Percentiles rank a stretch among this genome's conserved stretches.
Conservation (phyloP, 1,140 invertebrate genomes). For the Sminthurides bifidus region DNA sequence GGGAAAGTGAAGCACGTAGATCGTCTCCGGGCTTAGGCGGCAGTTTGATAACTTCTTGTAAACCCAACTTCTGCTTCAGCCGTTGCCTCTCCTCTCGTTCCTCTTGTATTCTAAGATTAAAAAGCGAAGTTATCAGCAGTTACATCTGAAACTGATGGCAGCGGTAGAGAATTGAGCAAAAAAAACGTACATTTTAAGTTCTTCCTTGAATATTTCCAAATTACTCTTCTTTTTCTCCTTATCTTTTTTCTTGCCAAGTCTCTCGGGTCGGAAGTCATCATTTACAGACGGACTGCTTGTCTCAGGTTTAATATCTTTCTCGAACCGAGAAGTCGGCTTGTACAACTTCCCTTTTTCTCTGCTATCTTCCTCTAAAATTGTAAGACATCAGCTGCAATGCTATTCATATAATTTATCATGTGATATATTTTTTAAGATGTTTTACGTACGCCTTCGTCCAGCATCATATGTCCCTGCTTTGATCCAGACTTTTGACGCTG, state of each 20-base stretch:
- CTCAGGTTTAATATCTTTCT: constrained; percentile 36
- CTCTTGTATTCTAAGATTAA: constrained; percentile 69
- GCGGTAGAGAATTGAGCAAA: not conserved
- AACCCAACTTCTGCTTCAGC: constrained; percentile 43
- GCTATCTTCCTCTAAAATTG: constrained; percentile 62
- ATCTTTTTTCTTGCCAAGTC: constrained; percentile 59
- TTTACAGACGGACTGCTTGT: constrained; percentile 9
- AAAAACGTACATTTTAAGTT: constrained; percentile 60
- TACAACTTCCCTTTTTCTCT: constrained; percentile 84
- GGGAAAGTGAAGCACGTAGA: constrained; percentile 29
- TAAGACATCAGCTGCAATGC: not conserved
- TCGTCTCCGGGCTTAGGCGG: constrained; percentile 33
- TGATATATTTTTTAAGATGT: constrained; percentile 10
- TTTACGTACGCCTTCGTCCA: constrained; percentile 67
- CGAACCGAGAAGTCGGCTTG: constrained; percentile 74
- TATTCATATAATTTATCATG: constrained; percentile 5
- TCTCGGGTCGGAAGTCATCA: constrained; percentile 41
- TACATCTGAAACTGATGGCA: not conserved
- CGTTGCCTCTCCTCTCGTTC: constrained; percentile 88
- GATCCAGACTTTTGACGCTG: constrained; percentile 78
- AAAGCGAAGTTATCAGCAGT: not conserved
- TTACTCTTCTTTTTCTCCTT: constrained; percentile 92
- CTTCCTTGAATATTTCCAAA: constrained; percentile 92
- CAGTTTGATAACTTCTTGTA: constrained; percentile 33
- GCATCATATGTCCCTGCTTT: constrained; percentile 94